Conservation (phyloP, 2,888 invertebrate species). For the Aplocera efformata region DNA sequence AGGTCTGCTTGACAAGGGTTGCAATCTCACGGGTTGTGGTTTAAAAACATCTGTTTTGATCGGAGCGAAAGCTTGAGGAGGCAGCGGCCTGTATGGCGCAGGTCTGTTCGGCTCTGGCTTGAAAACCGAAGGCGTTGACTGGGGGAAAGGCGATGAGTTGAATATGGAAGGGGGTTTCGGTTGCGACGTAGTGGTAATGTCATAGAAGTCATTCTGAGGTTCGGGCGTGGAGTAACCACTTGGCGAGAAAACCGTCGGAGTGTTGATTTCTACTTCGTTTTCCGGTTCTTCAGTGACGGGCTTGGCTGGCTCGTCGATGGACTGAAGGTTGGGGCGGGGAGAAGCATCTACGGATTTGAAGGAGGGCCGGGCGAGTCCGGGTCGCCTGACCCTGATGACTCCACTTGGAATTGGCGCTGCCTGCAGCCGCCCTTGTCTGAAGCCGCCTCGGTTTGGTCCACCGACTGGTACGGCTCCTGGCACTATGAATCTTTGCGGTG, state of each 20-base stretch:
- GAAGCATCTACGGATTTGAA: slow-evolving; percentile 71
- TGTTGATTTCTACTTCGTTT: slow-evolving; percentile 80
- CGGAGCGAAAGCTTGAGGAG: slow-evolving; percentile 63
- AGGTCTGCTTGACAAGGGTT: slow-evolving; percentile 72
- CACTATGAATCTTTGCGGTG: slow-evolving; percentile 83
- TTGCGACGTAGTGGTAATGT: slow-evolving; percentile 69
- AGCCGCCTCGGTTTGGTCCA: slow-evolving; percentile 57
- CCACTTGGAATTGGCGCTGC: slow-evolving; percentile 46
- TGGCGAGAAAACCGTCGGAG: slow-evolving; percentile 72
- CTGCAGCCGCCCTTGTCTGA: slow-evolving; percentile 64
- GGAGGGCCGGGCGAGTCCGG: slow-evolving; percentile 65
- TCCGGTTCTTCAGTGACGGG: slow-evolving; percentile 86
- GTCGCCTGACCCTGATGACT: slow-evolving; percentile 58
- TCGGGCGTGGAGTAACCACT: slow-evolving; percentile 65
- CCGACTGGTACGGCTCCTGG: slow-evolving; percentile 82
- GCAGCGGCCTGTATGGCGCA: slow-evolving; percentile 67
- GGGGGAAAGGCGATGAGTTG: slow-evolving; percentile 65
- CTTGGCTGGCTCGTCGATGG: slow-evolving; percentile 77
- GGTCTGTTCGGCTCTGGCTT: slow-evolving; percentile 69
- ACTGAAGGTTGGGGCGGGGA: slow-evolving; percentile 68
- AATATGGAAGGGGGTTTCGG: slow-evolving; percentile 70
- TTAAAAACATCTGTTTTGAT: slow-evolving; percentile 60
- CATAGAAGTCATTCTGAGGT: slow-evolving; percentile 70
- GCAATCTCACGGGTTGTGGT: slow-evolving; percentile 67
- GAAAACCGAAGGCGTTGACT: slow-evolving; percentile 54